phyloP scores from a whole-genome alignment of 2,797 vertebrate genomes.

The Vireo griseus region DNA sequence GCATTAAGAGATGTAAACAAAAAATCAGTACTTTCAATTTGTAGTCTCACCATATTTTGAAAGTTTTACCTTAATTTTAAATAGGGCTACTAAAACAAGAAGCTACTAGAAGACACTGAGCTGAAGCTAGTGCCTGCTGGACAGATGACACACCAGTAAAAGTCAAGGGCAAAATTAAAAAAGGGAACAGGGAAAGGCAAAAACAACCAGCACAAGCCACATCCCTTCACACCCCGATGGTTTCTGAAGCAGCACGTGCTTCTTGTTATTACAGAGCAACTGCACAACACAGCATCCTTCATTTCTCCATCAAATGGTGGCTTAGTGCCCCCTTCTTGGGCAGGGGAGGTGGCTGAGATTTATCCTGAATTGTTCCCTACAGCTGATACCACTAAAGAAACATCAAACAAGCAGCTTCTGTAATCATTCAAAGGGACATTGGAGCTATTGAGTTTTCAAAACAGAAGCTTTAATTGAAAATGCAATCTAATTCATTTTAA shows the following conservation, averaged over 20 bases:
- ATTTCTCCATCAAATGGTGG: background rate
- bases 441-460: background rate
- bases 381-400: background rate
- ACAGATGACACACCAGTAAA: background rate
- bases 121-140: background rate
- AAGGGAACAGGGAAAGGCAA: background rate
- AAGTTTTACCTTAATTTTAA: background rate
- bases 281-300: background rate
- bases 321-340: background rate
- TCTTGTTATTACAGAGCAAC: background rate
- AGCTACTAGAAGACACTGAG: background rate
- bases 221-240: background rate
- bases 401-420: background rate
- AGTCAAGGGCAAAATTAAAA: background rate
- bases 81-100: background rate
- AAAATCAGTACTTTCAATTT: background rate
- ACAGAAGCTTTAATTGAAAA: background rate
- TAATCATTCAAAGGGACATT: background rate
- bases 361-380: background rate
- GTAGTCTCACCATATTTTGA: background rate
- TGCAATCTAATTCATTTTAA: background rate
- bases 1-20: background rate
- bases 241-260: background rate
- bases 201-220: background rate
- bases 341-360: background rate